Evolutionary conservation across 2,113 vertebrate species (phyloP).

Genomic region (Dipodomys ordii): DNA sequence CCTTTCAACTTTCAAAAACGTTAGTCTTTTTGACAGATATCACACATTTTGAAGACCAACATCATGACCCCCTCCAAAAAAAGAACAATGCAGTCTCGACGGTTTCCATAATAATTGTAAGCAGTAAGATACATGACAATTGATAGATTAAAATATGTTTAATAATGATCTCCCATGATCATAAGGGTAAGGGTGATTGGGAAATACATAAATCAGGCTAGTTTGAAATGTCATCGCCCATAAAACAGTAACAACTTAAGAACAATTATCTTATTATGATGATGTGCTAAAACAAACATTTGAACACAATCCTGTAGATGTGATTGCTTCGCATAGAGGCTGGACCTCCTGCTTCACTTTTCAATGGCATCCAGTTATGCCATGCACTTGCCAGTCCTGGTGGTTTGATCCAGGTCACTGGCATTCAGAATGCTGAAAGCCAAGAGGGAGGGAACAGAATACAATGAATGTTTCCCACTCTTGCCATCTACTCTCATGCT

Average conservation of each 20-base stretch:
- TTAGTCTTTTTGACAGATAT: constrained; percentile 20
- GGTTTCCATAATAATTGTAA: constrained; percentile 31
- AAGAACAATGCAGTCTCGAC: constrained; percentile 64
- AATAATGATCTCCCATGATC: constrained; percentile 40
- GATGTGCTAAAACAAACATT: neutral
- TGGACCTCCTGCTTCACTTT: constrained; percentile 59
- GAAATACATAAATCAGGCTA: constrained; percentile 58
- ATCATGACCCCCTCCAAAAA: neutral
- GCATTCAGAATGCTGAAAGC: neutral
- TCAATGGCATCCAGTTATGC: constrained; percentile 57
- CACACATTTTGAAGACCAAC: constrained; percentile 57
- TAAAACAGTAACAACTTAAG: neutral
- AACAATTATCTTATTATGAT: neutral
- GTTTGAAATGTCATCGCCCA: constrained; percentile 43
- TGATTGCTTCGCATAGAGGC: constrained; percentile 74
- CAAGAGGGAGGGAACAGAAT: neutral
- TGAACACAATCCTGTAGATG: constrained; percentile 55
- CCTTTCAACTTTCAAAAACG: constrained; percentile 14
- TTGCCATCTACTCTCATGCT: constrained; percentile 43
- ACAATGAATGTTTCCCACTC: neutral
- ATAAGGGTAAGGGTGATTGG: constrained; percentile 56
- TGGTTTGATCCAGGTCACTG: constrained; percentile 59
- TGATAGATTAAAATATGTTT: constrained; percentile 57
- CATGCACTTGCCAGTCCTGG: constrained; percentile 64
- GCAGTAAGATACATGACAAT: constrained; percentile 40